Evolutionary conservation across 2,888 invertebrate species (phyloP).

Genomic region (Luperina nickerlii): DNA sequence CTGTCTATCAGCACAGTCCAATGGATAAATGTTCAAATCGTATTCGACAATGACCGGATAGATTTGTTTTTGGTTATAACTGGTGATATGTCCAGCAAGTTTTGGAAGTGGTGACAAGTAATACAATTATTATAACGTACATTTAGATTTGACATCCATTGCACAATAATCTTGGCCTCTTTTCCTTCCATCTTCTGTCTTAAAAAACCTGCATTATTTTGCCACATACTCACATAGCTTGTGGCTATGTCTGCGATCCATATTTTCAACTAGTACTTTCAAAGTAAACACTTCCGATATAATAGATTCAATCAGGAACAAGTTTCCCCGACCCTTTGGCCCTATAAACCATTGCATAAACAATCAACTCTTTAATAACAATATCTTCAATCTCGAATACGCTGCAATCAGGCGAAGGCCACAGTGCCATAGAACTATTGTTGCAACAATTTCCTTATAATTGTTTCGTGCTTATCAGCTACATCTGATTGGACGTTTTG

Average conservation of each 20-base stretch:
- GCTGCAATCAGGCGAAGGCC: slow-evolving; percentile 56
- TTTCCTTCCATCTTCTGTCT: background rate
- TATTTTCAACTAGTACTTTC: background rate
- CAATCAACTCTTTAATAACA: slow-evolving; percentile 32
- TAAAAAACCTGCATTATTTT: background rate
- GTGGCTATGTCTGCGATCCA: too few species aligned
- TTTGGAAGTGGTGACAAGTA: slow-evolving; percentile 7
- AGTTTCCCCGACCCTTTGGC: slow-evolving; percentile 9
- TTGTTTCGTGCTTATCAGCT: slow-evolving; percentile 40
- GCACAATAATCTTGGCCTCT: background rate
- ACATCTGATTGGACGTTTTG: slow-evolving; percentile 47
- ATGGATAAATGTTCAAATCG: slow-evolving; percentile 20
- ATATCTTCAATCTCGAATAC: slow-evolving; percentile 53
- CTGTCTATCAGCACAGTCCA: slow-evolving; percentile 14
- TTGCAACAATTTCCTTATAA: slow-evolving; percentile 58
- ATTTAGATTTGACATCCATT: background rate
- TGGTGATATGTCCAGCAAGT: slow-evolving; percentile 16
- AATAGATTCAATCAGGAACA: slow-evolving; percentile 21
- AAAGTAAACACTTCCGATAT: background rate
- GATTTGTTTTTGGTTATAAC: background rate
- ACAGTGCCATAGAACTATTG: slow-evolving; percentile 26
- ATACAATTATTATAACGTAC: background rate
- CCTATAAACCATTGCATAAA: slow-evolving; percentile 34
- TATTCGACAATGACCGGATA: slow-evolving; percentile 7
- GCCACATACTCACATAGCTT: background rate